These are phyloP conservation scores for Pipa parva DNA, from an alignment of 2,113 vertebrate species.

Conservation along the genomic window DNA sequence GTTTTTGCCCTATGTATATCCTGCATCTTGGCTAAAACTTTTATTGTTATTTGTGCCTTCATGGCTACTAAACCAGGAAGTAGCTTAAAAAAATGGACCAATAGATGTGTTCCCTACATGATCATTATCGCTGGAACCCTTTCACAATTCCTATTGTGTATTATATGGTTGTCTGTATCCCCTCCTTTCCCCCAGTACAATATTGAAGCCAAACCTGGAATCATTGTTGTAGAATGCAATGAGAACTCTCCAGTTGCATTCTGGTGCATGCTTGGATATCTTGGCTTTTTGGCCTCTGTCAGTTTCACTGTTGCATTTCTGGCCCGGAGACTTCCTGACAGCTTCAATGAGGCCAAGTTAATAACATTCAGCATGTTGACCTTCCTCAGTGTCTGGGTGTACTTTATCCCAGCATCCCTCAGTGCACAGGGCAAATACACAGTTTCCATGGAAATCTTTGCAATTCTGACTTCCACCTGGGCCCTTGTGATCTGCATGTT, in stretches of 20 bases:
- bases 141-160: not conserved
- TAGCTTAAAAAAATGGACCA: not conserved
- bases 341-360: constrained; percentile 35
- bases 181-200: not conserved
- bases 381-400: constrained; percentile 43
- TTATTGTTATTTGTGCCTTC: not conserved
- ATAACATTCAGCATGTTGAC: constrained; percentile 25
- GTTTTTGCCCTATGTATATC: constrained; percentile 52
- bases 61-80: not conserved
- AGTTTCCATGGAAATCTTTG: too few relatives aligned
- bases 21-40: constrained; percentile 10
- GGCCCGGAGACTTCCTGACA: not conserved
- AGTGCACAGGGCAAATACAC: constrained; percentile 5
- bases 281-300: constrained; percentile 36
- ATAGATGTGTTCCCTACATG: not conserved
- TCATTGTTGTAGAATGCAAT: constrained; percentile 42
- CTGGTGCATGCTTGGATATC: constrained; percentile 50
- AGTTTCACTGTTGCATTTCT: constrained; percentile 45
- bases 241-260: constrained; percentile 44
- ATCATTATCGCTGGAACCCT: not conserved
- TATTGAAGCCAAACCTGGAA: not conserved
- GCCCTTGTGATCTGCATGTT: too few relatives aligned
- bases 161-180: not conserved
- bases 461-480: too few relatives aligned
- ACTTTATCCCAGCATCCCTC: constrained; percentile 21